phyloP scores from a whole-genome alignment of 2,113 vertebrate genomes.

The Accipiter cooperii region DNA sequence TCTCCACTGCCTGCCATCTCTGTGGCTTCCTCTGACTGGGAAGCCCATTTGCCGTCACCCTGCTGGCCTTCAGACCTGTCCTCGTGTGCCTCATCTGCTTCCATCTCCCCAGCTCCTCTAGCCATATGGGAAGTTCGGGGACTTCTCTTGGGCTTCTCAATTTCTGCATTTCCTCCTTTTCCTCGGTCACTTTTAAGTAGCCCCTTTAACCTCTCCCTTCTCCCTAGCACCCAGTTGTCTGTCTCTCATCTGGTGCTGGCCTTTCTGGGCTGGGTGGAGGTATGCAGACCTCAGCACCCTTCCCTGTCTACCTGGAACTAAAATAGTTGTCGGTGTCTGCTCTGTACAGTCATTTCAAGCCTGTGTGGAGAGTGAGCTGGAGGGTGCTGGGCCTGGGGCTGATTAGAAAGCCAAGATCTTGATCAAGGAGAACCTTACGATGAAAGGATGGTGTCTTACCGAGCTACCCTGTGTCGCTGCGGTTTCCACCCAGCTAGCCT shows the following conservation, averaged over 20 bases:
- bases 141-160: fast-evolving
- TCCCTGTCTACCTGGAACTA: not conserved
- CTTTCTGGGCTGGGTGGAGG: not conserved
- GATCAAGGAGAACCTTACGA: not conserved
- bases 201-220: not conserved
- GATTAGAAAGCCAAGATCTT: not conserved
- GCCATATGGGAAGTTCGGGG: not conserved
- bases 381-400: not conserved
- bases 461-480: not conserved
- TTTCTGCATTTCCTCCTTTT: not conserved
- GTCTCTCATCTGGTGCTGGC: not conserved
- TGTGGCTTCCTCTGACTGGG: not conserved
- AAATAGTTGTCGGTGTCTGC: fast-evolving
- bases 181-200: not conserved
- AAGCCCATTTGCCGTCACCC: fast-evolving
- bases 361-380: not conserved
- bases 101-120: not conserved
- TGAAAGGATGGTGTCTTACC: not conserved
- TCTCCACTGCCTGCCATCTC: not conserved
- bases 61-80: not conserved
- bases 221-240: not conserved
- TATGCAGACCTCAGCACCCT: not conserved
- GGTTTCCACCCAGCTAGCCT: not conserved
- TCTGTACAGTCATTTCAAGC: fast-evolving
- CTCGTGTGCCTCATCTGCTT: not conserved